Percentiles rank a stretch among this genome's conserved stretches.
Evolutionary conservation across 1,140 invertebrate genomes (phyloP).

Genomic region (Caenorhabditis remanei): DNA sequence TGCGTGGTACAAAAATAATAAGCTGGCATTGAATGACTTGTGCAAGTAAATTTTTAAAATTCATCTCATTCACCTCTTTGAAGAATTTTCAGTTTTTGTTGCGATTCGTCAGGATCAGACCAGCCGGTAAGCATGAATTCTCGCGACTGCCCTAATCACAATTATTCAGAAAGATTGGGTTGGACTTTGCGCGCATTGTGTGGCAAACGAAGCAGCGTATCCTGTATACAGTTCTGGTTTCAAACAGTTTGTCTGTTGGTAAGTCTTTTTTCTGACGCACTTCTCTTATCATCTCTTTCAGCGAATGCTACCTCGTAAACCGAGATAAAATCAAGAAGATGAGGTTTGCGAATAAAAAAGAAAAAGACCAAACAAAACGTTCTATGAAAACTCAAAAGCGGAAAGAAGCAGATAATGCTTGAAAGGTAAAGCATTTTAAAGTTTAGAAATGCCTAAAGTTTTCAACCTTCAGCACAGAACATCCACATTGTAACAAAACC

Average conservation of each 20-base stretch:
- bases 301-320: not conserved
- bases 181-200: not conserved
- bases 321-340: not conserved
- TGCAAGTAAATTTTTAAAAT: not conserved
- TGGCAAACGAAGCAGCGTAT: not conserved
- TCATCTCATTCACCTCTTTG: not conserved
- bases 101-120: not conserved
- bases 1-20: not conserved
- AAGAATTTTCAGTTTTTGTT: constrained; percentile 1
- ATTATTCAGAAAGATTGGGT: not conserved
- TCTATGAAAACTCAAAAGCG: not conserved
- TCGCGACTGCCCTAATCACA: not conserved
- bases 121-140: not conserved
- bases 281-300: not conserved
- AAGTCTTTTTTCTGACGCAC: not conserved
- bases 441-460: no score
- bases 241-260: constrained; percentile 7
- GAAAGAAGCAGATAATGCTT: not conserved
- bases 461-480: no score
- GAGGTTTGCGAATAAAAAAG: not conserved
- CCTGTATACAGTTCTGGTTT: not conserved
- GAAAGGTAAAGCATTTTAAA: no score
- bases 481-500: no score
- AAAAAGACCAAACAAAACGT: not conserved
- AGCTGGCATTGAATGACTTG: not conserved